phyloP scores from a whole-genome alignment of 2,113 vertebrate genomes.

The Menidia beryllina region DNA sequence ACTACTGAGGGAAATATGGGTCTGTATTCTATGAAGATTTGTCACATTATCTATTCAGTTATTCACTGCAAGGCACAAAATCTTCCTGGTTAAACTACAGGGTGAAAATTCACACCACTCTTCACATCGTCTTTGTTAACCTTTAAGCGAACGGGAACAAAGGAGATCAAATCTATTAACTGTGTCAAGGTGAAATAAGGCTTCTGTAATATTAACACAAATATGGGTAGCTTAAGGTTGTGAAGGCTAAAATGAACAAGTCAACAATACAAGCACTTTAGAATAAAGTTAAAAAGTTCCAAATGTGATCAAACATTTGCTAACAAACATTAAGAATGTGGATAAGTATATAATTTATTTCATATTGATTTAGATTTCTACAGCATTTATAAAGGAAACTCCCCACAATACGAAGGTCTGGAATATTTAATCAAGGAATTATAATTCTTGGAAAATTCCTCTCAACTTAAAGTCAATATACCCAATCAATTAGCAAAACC shows the following conservation, averaged over 20 bases:
- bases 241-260: neutral
- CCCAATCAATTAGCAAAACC: no score
- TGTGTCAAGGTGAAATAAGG: neutral
- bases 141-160: neutral
- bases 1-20: neutral
- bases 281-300: neutral
- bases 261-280: neutral
- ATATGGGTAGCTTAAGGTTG: neutral
- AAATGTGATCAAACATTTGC: neutral
- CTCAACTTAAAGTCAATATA: no score
- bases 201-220: neutral
- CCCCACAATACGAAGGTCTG: no score
- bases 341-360: neutral
- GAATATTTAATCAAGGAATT: no score
- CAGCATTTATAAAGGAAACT: no score
- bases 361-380: neutral
- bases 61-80: neutral
- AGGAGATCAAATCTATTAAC: neutral
- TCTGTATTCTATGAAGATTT: neutral
- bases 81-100: neutral
- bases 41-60: neutral
- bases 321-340: conserved; percentile 1
- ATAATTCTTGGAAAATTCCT: no score
- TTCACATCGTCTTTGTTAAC: neutral
- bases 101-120: neutral